phyloP scores from a whole-genome alignment of 2,797 vertebrate genomes.

The Carapus acus region DNA sequence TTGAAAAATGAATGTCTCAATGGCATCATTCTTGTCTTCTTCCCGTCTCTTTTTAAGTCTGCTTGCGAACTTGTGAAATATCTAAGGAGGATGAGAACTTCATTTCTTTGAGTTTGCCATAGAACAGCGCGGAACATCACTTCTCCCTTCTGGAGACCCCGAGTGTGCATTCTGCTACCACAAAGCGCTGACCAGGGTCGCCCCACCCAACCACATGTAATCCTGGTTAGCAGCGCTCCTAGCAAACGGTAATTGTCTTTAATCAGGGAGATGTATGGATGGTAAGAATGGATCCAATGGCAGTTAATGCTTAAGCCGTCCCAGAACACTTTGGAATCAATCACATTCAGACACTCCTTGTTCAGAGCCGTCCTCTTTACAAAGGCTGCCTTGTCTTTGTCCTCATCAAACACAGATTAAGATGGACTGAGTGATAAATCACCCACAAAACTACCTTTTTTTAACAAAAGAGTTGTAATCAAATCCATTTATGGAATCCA shows the following conservation, averaged over 20 bases:
- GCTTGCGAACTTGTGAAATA: constrained; percentile 64
- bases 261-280: constrained; percentile 55
- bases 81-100: constrained; percentile 65
- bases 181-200: too few relatives aligned
- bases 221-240: constrained; percentile 8
- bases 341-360: constrained; percentile 38
- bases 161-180: too few relatives aligned
- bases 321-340: constrained; percentile 38
- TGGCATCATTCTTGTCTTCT: constrained; percentile 61
- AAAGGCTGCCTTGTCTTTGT: constrained; percentile 44
- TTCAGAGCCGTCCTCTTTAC: constrained; percentile 39
- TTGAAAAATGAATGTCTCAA: constrained; percentile 61
- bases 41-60: constrained; percentile 49
- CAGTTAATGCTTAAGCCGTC: constrained; percentile 44
- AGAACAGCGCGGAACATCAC: constrained; percentile 32
- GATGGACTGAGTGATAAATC: constrained; percentile 18
- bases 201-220: neutral
- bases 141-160: constrained; percentile 1
- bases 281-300: constrained; percentile 29
- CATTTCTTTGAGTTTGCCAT: constrained; percentile 47
- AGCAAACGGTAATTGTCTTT: constrained; percentile 32
- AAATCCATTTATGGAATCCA: too few relatives aligned
- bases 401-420: constrained; percentile 11
- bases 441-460: too few relatives aligned
- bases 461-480: too few relatives aligned